phyloP scores from a whole-genome alignment of 2,113 vertebrate genomes.

The Tiliqua scincoides region DNA sequence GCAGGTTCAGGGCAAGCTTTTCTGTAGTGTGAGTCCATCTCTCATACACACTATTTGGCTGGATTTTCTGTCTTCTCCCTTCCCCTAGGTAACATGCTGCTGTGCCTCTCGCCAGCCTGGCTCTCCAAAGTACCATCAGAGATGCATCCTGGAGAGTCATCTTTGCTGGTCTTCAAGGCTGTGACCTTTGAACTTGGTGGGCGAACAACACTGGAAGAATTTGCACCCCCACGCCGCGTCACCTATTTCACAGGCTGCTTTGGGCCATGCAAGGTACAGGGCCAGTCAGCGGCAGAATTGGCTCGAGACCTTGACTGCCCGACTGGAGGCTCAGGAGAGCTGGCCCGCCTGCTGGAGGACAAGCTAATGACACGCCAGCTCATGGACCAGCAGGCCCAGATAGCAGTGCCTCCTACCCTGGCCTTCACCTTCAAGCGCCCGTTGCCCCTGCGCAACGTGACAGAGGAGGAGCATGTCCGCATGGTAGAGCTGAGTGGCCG shows the following conservation, averaged over 20 bases:
- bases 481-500: conserved; percentile 72
- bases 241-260: conserved; percentile 78
- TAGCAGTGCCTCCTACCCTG: conserved; percentile 76
- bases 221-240: conserved; percentile 73
- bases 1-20: not conserved
- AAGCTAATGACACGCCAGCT: conserved; percentile 70
- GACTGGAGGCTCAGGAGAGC: conserved; percentile 71
- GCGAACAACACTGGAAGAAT: conserved; percentile 76
- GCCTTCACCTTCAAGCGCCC: conserved; percentile 70
- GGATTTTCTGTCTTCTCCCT: not conserved
- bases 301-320: conserved; percentile 77
- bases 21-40: not conserved
- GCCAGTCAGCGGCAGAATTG: conserved; percentile 70
- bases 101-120: conserved; percentile 81
- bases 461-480: conserved; percentile 26
- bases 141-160: conserved; percentile 42
- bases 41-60: not conserved
- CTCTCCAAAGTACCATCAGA: conserved; percentile 69
- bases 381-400: conserved; percentile 59
- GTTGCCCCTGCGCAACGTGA: conserved; percentile 22
- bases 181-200: conserved; percentile 80
- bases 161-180: conserved; percentile 77
- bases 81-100: conserved; percentile 78
- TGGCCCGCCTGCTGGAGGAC: conserved; percentile 75
- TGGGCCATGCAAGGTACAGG: conserved; percentile 29